These are phyloP conservation scores for Scytalopus superciliaris DNA, from an alignment of 2,113 vertebrate species.

Conservation along the genomic window DNA sequence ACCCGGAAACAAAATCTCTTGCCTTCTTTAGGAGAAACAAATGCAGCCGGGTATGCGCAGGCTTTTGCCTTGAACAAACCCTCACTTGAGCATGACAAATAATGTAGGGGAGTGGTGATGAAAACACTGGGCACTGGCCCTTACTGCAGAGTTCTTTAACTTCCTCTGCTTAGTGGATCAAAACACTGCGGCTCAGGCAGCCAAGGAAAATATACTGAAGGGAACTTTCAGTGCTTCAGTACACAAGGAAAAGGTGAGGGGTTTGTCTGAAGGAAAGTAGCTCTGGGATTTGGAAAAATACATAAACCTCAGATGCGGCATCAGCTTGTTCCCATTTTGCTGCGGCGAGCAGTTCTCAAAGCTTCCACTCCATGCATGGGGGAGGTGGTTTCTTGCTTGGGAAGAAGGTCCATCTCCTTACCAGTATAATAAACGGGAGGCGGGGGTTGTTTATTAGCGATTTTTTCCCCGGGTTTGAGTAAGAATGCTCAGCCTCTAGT, in stretches of 20 bases:
- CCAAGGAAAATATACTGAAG: conserved; percentile 58
- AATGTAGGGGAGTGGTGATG: neutral
- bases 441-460: neutral
- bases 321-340: neutral
- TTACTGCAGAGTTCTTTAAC: neutral
- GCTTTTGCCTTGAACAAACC: conserved; percentile 24
- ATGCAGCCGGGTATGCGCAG: neutral
- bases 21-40: conserved; percentile 47
- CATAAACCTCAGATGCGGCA: neutral
- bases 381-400: neutral
- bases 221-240: conserved; percentile 42
- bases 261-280: conserved; percentile 23
- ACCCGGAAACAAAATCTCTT: conserved; percentile 43
- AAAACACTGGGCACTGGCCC: conserved; percentile 27
- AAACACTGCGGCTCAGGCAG: neutral
- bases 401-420: neutral
- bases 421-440: neutral
- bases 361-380: neutral
- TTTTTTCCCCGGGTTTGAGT: neutral
- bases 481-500: neutral
- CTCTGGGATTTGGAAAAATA: conserved; percentile 13
- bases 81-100: conserved; percentile 36
- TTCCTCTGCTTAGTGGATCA: conserved; percentile 50
- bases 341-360: neutral
- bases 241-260: conserved; percentile 44